Evolutionary conservation across 2,888 invertebrate genomes (phyloP).

Genomic region (Tetheella fluctuosa): DNA sequence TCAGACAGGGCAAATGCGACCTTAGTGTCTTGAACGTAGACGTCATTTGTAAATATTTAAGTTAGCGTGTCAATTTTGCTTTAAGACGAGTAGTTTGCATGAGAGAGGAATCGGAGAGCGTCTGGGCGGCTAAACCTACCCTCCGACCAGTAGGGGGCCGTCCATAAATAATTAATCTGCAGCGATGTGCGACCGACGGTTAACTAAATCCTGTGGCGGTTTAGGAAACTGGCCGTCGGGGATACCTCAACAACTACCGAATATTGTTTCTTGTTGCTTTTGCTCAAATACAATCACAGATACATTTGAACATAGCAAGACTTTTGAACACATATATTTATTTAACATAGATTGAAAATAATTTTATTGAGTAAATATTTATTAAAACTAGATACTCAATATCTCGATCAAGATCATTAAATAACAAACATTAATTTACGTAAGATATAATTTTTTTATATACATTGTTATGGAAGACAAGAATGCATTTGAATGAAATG

Average conservation of each 20-base stretch:
- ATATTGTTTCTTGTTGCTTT: constrained; percentile 46
- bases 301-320: background rate
- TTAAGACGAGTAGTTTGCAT: constrained; percentile 82
- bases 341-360: no score
- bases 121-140: constrained; percentile 79
- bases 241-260: constrained; percentile 39
- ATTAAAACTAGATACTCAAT: no score
- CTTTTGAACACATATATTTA: background rate
- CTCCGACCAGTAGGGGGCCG: constrained; percentile 63
- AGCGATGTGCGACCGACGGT: constrained; percentile 73
- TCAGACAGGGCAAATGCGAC: constrained; percentile 73
- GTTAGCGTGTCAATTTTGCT: constrained; percentile 71
- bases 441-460: no score
- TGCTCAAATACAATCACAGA: background rate
- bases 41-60: constrained; percentile 78
- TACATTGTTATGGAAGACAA: no score
- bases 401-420: no score
- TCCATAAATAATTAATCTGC: constrained; percentile 83
- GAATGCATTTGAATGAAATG: no score
- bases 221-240: constrained; percentile 55
- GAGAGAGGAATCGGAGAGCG: constrained; percentile 76
- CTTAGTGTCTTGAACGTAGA: constrained; percentile 66
- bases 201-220: constrained; percentile 73
- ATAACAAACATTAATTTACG: no score
- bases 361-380: no score